A percentile compares a stretch with the other conserved stretches of the same genome.
Evolutionary conservation across 2,113 vertebrate species (phyloP).

Genomic region (Galbula dea): DNA sequence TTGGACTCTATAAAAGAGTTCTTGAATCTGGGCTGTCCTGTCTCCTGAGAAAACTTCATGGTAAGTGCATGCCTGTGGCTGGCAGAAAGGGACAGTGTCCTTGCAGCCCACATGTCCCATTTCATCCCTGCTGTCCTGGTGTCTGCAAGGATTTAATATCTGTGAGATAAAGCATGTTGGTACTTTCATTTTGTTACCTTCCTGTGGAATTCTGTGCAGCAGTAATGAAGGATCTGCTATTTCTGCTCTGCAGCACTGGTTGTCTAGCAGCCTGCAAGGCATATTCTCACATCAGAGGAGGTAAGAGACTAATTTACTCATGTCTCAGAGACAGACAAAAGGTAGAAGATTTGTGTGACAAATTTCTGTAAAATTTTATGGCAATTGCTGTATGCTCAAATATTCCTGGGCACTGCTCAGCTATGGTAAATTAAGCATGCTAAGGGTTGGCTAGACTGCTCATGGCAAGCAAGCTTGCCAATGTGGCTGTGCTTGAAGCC

Average conservation of each 20-base stretch:
- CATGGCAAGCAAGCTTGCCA: not conserved
- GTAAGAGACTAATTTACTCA: slow-evolving; percentile 61
- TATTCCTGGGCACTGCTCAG: not conserved
- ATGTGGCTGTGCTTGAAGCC: not conserved
- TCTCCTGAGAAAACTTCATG: slow-evolving; percentile 20
- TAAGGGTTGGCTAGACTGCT: not conserved
- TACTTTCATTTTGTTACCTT: not conserved
- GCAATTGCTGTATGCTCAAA: not conserved
- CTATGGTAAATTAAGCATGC: not conserved
- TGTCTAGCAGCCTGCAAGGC: slow-evolving; percentile 32
- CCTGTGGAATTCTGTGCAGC: not conserved
- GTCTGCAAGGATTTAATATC: not conserved
- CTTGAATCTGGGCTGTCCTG: not conserved
- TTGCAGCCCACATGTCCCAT: not conserved
- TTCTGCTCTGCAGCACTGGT: slow-evolving; percentile 10
- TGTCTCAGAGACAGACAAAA: not conserved
- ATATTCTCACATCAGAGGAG: slow-evolving; percentile 47
- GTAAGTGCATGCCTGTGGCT: slow-evolving; percentile 11
- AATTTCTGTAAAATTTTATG: not conserved
- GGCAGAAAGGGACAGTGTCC: not conserved
- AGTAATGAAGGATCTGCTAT: not conserved
- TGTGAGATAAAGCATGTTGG: not conserved
- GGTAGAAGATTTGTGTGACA: not conserved
- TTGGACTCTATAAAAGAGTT: slow-evolving; percentile 41
- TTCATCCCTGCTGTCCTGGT: not conserved